Percentiles rank a stretch among this genome's conserved stretches.
Evolutionary conservation across 1,140 invertebrate genomes (phyloP).

Genomic region (Lepidostoma basale): DNA sequence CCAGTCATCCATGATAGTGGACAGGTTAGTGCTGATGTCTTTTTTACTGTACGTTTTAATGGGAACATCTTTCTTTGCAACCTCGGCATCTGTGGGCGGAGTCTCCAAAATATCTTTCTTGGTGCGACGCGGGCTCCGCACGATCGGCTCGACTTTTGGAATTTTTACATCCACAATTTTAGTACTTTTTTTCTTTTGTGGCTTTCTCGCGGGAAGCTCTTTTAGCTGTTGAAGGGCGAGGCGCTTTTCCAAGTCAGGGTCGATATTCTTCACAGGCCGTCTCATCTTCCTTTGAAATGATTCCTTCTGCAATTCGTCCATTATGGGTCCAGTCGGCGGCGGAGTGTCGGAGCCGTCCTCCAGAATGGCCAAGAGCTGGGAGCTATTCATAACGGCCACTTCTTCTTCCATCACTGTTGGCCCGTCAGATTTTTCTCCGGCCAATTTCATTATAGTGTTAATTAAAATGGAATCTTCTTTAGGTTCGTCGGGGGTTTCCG

Average conservation of each 20-base stretch:
- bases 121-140: not conserved
- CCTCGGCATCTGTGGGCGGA: not conserved
- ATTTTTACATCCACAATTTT: slow-evolving; percentile 40
- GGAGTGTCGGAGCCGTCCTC: slow-evolving; percentile 29
- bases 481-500: not conserved
- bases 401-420: not conserved
- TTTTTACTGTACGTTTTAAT: slow-evolving; percentile 30
- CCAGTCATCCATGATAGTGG: slow-evolving; percentile 38
- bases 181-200: slow-evolving; percentile 5
- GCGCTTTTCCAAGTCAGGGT: slow-evolving; percentile 26
- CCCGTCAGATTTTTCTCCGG: not conserved
- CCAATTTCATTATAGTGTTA: not conserved
- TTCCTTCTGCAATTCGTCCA: slow-evolving; percentile 5
- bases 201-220: slow-evolving; percentile 27
- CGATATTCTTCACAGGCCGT: not conserved
- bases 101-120: not conserved
- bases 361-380: slow-evolving; percentile 36
- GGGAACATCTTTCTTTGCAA: not conserved
- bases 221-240: slow-evolving; percentile 39
- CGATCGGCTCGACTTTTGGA: slow-evolving; percentile 9
- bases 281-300: not conserved
- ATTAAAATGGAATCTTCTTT: not conserved
- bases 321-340: not conserved
- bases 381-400: slow-evolving; percentile 22
- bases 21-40: slow-evolving; percentile 23